These are phyloP conservation scores for Proisotoma minuta DNA, from an alignment of 2,888 invertebrate species.

Conservation along the genomic window DNA sequence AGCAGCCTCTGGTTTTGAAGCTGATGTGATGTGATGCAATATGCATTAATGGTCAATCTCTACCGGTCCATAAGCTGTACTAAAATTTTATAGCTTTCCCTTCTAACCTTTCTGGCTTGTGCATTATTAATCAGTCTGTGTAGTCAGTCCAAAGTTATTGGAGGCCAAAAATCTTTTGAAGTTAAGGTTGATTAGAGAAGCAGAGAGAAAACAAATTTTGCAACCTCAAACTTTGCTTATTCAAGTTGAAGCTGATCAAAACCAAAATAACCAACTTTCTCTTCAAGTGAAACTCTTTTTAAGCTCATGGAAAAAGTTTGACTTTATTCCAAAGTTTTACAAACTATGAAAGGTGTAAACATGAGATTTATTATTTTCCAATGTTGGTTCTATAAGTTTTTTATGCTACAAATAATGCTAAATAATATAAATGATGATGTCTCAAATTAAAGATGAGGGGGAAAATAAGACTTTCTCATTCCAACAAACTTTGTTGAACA, in stretches of 20 bases:
- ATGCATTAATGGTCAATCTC: not conserved
- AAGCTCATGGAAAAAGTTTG: not conserved
- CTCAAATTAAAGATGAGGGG: no score
- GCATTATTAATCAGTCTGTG: slow-evolving; percentile 1
- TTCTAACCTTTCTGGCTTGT: no score
- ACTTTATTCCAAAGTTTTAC: not conserved
- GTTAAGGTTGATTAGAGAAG: slow-evolving; percentile 4
- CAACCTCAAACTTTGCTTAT: not conserved
- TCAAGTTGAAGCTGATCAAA: not conserved
- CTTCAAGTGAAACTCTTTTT: not conserved
- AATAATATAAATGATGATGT: no score
- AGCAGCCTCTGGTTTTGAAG: not conserved
- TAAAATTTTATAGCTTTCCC: not conserved
- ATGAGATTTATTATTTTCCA: no score
- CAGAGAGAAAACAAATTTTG: not conserved
- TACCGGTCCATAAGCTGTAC: not conserved
- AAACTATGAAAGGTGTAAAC: not conserved
- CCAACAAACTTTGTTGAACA: no score
- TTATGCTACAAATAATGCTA: no score
- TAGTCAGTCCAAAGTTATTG: no score
- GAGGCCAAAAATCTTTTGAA: not conserved
- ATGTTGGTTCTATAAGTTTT: no score
- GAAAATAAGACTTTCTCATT: no score
- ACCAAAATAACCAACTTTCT: not conserved
- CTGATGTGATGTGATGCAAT: slow-evolving; percentile 1